These are phyloP conservation scores for Athalia rosae DNA, from an alignment of 2,888 invertebrate species.

Conservation along the genomic window DNA sequence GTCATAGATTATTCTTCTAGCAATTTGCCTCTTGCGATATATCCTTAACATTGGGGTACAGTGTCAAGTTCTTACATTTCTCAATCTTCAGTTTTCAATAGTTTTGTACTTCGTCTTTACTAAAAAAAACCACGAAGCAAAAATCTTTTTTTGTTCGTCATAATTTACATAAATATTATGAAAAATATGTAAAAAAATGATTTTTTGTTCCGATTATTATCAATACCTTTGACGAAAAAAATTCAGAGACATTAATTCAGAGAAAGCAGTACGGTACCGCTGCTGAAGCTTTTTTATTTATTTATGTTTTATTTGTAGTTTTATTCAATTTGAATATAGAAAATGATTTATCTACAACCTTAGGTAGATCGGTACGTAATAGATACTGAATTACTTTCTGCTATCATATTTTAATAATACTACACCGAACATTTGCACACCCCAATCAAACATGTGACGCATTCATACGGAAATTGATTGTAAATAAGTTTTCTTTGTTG, in stretches of 20 bases:
- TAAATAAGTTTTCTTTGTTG: not conserved
- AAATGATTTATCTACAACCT: too few species aligned
- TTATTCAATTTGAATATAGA: not conserved
- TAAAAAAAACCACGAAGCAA: too few species aligned
- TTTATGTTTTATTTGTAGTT: not conserved
- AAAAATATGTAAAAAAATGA: too few species aligned
- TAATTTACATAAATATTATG: too few species aligned
- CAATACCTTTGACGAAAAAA: too few species aligned
- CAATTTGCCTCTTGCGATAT: not conserved
- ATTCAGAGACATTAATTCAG: not conserved
- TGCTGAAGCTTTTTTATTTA: not conserved
- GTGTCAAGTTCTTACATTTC: not conserved
- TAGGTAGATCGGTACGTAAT: not conserved
- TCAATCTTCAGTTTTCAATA: too few species aligned
- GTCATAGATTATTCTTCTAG: too few species aligned
- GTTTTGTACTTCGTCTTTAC: too few species aligned
- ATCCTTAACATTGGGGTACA: slow-evolving; percentile 3
- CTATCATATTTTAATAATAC: slow-evolving; percentile 37
- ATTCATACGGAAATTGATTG: slow-evolving; percentile 4
- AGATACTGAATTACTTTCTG: not conserved
- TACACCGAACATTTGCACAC: slow-evolving; percentile 23
- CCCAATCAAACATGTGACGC: not conserved
- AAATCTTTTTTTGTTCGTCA: too few species aligned
- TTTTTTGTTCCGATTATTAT: too few species aligned
- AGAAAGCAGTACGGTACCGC: not conserved